These are phyloP conservation scores for Octomys mimax DNA, from an alignment of 2,797 vertebrate genomes.

Conservation along the genomic window DNA sequence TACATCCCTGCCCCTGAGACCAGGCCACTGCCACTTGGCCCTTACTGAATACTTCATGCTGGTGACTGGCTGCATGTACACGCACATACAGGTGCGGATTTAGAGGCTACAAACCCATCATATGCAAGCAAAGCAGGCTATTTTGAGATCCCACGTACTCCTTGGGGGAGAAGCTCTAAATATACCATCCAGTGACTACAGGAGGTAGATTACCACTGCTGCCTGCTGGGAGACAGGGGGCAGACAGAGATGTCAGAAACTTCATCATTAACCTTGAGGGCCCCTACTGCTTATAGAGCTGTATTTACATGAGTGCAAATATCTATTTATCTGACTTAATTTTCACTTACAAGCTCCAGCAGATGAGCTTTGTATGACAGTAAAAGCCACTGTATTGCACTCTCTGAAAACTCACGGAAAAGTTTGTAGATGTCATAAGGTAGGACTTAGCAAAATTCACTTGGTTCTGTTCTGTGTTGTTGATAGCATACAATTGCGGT, in stretches of 20 bases:
- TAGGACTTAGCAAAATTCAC: not conserved
- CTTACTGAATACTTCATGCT: not conserved
- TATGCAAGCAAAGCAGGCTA: conserved; percentile 63
- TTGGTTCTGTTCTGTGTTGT: not conserved
- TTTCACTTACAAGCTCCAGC: not conserved
- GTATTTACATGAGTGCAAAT: conserved; percentile 63
- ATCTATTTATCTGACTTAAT: conserved; percentile 8
- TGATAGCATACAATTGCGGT: not conserved
- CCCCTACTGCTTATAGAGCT: conserved; percentile 45
- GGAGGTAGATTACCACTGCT: conserved; percentile 54
- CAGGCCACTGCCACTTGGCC: not conserved
- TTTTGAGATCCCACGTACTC: conserved; percentile 73
- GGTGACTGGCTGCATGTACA: not conserved
- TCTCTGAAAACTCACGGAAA: not conserved
- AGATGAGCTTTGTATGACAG: not conserved
- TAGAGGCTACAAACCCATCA: conserved; percentile 36
- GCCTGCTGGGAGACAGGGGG: conserved; percentile 73
- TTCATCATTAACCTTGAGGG: conserved; percentile 12
- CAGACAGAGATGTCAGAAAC: not conserved
- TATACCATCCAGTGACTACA: conserved; percentile 69
- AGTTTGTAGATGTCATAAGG: not conserved
- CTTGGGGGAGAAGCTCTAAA: conserved; percentile 76
- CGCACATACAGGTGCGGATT: not conserved
- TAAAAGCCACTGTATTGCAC: not conserved
- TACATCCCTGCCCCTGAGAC: not conserved